Conservation (phyloP, 2,888 invertebrate genomes). For the Netelia fuscicornis region DNA sequence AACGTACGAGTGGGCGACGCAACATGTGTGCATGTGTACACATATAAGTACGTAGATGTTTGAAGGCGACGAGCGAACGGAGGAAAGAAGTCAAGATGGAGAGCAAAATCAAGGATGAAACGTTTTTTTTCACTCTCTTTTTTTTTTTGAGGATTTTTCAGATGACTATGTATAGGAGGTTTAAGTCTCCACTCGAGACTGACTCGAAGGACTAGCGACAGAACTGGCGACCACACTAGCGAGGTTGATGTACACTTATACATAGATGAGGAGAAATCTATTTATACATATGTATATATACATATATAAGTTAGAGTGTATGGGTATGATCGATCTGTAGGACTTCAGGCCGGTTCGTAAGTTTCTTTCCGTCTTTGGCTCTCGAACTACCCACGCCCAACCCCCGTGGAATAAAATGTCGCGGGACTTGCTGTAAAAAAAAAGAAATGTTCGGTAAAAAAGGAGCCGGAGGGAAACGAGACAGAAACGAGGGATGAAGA, state of each 20-base stretch:
- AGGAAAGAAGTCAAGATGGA: constrained; percentile 7
- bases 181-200: constrained; percentile 58
- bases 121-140: constrained; percentile 13
- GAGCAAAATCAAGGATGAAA: constrained; percentile 42
- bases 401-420: constrained; percentile 55
- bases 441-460: constrained; percentile 13
- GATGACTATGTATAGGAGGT: constrained; percentile 12
- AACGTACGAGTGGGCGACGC: constrained; percentile 23
- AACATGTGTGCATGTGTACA: background rate
- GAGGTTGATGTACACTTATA: background rate
- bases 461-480: constrained; percentile 8
- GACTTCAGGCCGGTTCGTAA: constrained; percentile 44
- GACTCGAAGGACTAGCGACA: constrained; percentile 39
- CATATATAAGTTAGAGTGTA: background rate
- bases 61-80: constrained; percentile 7
- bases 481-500: constrained; percentile 20
- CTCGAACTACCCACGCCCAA: constrained; percentile 24
- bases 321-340: constrained; percentile 31
- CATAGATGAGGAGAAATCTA: constrained; percentile 8
- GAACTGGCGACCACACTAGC: constrained; percentile 32
- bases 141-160: constrained; percentile 21
- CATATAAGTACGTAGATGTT: constrained; percentile 4
- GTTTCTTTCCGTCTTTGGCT: constrained; percentile 41
- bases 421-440: constrained; percentile 39
- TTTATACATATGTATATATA: background rate